A percentile compares a stretch with the other conserved stretches of the same genome.
Conservation (phyloP, 1,140 invertebrate species). For the Conopomorpha cramerella region DNA sequence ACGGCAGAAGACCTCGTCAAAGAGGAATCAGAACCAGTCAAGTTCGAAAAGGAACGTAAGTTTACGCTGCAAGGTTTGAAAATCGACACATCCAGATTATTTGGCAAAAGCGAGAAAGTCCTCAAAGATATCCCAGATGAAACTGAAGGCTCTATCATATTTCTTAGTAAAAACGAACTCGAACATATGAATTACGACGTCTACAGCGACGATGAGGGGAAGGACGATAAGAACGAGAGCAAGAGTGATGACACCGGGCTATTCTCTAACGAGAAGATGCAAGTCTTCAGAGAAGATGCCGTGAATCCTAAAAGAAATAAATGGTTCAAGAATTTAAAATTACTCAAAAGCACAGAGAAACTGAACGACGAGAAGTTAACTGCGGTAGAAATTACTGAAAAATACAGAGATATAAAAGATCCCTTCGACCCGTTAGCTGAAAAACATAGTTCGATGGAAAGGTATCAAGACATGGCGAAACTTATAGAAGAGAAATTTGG, state of each 20-base stretch:
- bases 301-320: constrained; percentile 60
- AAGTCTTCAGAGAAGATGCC: constrained; percentile 59
- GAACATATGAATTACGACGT: constrained; percentile 62
- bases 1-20: constrained; percentile 47
- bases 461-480: constrained; percentile 67
- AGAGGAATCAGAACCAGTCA: constrained; percentile 57
- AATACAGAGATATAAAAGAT: constrained; percentile 47
- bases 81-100: constrained; percentile 49
- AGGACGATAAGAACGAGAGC: constrained; percentile 42
- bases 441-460: constrained; percentile 61
- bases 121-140: constrained; percentile 65
- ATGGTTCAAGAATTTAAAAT: constrained; percentile 64
- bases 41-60: constrained; percentile 57
- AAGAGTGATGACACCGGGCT: constrained; percentile 35
- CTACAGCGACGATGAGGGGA: constrained; percentile 53
- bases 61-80: constrained; percentile 60
- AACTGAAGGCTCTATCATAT: constrained; percentile 66
- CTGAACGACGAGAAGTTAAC: constrained; percentile 44
- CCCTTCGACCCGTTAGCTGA: constrained; percentile 54
- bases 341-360: constrained; percentile 45
- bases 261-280: constrained; percentile 61
- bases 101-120: constrained; percentile 56
- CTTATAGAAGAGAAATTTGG: constrained; percentile 64
- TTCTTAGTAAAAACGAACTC: constrained; percentile 65
- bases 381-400: constrained; percentile 41